Conservation (phyloP, 2,888 invertebrate species). For the Agrochola lota region DNA sequence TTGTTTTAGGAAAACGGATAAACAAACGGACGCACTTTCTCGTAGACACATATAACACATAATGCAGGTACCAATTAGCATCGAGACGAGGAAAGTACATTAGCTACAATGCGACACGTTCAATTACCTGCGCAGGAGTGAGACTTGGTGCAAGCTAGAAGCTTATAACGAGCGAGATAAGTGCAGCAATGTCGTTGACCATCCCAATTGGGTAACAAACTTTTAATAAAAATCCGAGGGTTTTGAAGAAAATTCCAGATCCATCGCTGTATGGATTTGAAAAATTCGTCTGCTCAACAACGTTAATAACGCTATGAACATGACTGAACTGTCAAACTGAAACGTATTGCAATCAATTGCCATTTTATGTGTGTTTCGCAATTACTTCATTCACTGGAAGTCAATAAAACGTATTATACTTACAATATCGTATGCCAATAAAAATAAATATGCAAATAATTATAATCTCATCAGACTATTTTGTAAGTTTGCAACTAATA, state of each 20-base stretch:
- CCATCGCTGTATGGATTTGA: too few relatives aligned
- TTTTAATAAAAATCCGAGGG: too few relatives aligned
- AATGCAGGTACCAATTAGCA: constrained; percentile 61
- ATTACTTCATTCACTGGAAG: neutral
- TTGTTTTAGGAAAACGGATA: constrained; percentile 45
- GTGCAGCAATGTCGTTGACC: neutral
- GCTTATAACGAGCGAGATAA: constrained; percentile 1
- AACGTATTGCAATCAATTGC: too few relatives aligned
- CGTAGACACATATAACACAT: constrained; percentile 47
- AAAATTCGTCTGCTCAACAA: too few relatives aligned
- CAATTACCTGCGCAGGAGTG: constrained; percentile 59
- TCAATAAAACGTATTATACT: neutral
- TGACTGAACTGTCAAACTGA: too few relatives aligned
- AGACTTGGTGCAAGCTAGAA: constrained; percentile 11
- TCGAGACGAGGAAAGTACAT: constrained; percentile 66
- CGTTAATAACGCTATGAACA: too few relatives aligned
- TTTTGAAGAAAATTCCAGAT: too few relatives aligned
- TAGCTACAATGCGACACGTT: constrained; percentile 62
- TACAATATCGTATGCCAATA: neutral
- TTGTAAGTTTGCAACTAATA: neutral
- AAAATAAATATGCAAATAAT: neutral
- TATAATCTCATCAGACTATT: neutral
- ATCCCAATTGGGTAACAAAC: neutral
- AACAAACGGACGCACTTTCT: constrained; percentile 57
- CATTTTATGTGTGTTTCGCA: neutral